Evolutionary conservation across 2,113 vertebrate genomes (phyloP).

Genomic region (Columbina picui): DNA sequence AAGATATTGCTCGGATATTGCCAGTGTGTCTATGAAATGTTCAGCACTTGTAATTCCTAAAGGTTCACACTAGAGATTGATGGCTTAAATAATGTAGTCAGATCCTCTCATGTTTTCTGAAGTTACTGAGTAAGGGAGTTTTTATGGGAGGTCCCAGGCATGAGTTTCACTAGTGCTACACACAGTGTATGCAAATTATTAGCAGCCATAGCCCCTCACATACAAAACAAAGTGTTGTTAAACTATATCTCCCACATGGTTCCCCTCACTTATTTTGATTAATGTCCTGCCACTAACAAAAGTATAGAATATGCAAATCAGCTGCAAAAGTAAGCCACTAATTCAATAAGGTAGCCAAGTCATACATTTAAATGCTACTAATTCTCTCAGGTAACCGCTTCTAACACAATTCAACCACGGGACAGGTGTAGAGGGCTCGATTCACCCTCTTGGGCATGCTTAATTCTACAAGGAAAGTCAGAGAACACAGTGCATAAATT

Average conservation of each 20-base stretch:
- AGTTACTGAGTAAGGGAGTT: background rate
- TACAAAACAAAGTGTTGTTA: background rate
- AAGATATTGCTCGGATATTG: background rate
- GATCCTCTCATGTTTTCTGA: background rate
- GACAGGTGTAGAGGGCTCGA: background rate
- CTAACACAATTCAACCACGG: background rate
- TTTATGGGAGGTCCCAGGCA: background rate
- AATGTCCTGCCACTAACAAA: background rate
- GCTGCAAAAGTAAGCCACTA: background rate
- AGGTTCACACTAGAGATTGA: background rate
- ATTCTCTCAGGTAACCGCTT: background rate
- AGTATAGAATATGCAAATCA: background rate
- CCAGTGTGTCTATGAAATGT: background rate
- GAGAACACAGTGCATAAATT: background rate
- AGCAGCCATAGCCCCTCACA: fast-evolving
- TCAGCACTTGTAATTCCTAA: background rate
- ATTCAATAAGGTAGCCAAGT: fast-evolving
- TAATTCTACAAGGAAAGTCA: background rate
- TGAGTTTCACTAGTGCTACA: background rate
- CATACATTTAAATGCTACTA: background rate
- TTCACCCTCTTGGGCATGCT: background rate
- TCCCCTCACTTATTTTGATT: constrained; percentile 9
- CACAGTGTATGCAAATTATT: background rate
- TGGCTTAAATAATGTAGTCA: background rate
- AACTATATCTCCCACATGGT: background rate